Conservation (phyloP, 2,797 vertebrate genomes). For the Anniella stebbinsi region DNA sequence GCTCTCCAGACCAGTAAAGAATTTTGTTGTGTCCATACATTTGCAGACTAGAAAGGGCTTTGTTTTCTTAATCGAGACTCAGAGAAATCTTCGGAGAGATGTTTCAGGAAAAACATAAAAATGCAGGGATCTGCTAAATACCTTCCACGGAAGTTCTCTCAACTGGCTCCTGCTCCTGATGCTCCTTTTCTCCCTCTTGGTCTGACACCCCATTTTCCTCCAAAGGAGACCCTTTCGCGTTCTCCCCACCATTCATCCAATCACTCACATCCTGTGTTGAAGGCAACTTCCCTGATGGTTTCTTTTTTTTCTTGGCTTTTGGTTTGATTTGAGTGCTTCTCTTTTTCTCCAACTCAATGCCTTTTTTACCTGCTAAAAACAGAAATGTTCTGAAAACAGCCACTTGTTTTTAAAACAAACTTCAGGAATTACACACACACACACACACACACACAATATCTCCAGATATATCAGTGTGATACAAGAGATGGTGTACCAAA, state of each 20-base stretch:
- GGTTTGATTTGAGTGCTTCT: conserved; percentile 80
- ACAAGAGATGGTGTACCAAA: neutral
- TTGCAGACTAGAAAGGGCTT: neutral
- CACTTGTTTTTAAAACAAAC: neutral
- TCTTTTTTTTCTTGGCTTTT: conserved; percentile 91
- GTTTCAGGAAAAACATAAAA: neutral
- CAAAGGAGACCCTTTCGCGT: conserved; percentile 50
- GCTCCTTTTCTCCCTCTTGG: conserved; percentile 82
- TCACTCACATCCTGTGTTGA: conserved; percentile 68
- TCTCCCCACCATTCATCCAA: conserved; percentile 73
- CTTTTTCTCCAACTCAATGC: conserved; percentile 88
- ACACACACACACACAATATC: neutral
- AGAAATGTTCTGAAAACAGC: neutral
- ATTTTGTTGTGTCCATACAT: neutral
- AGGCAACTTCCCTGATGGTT: conserved; percentile 59
- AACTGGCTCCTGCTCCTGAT: conserved; percentile 57
- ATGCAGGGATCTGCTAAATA: conserved; percentile 61
- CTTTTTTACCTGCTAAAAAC: conserved; percentile 87
- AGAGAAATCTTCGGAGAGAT: neutral
- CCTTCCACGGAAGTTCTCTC: conserved; percentile 70
- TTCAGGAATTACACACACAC: neutral
- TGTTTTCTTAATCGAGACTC: neutral
- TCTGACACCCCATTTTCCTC: conserved; percentile 79
- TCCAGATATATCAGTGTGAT: neutral
- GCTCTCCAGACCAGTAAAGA: neutral